Evolutionary conservation across 2,797 vertebrate species (phyloP), one percentile per base, ranked within the genome.

Genomic region (Notoglanidium macrostoma): DNA sequence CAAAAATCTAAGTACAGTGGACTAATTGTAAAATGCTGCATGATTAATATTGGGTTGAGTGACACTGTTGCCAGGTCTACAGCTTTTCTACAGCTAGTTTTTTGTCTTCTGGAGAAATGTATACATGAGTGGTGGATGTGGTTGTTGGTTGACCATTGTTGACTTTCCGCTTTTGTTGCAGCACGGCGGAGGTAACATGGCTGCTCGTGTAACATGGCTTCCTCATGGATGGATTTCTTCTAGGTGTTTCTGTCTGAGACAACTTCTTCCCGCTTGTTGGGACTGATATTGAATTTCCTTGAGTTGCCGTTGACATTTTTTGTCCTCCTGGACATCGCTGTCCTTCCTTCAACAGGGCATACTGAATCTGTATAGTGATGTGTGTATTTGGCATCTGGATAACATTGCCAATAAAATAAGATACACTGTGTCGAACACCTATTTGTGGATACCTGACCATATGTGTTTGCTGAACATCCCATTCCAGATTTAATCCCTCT

Each of bases 131-230:
- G 57, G 44, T 83, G 63, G 17, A 83, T 68, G 44, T 68, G 80
- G 44, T 83, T 51, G 46, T 67, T 51, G 44, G 79, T 63, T 55
- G 54, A 78, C 54, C 76, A 57, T 35, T 61, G 59, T 81, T 51
- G 61, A 65, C 65, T 49, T 82, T 65, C 14, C 0, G 26, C 40
- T 29, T 49, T 67, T 29, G 21, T 8, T 51, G 44, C 3, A 10
- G 61, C 81, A 83, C 2, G 19, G 51, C 44, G 10, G 80, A 54
- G 63, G 29, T 83, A 40, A 40, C 40, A 40, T 40, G 40, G 10
- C 63, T 68, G 63, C 63, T 83, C 46, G 21, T 23, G 5, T 68
- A 51, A 32, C 46, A 23, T 1, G 61, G n/a, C 46, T 51, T 32
- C 44, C 15, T 32, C 12, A 32, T 32, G 3, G 17, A 68, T 32